Percentiles rank a stretch among this genome's conserved stretches.
Conservation (phyloP, 2,888 invertebrate species). For the Cactoblastis cactorum region DNA sequence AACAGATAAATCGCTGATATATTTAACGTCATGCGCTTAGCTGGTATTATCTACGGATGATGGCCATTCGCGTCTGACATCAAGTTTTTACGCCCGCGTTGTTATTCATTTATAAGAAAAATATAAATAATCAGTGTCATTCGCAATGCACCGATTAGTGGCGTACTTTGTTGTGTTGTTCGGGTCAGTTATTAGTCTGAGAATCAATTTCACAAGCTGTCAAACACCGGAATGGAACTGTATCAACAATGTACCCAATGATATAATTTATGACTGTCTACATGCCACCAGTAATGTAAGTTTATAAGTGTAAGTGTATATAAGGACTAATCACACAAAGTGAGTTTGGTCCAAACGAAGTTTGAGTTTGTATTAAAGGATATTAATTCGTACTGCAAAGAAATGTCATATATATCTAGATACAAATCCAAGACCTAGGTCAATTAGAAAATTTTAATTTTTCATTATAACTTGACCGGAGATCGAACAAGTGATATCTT, state of each 20-base stretch:
- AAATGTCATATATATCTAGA: too few relatives aligned
- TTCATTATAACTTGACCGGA: too few relatives aligned
- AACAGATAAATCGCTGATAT: conserved; percentile 40
- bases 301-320: too few relatives aligned
- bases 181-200: conserved; percentile 38
- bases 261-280: conserved; percentile 59
- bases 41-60: conserved; percentile 53
- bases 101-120: conserved; percentile 21
- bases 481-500: too few relatives aligned
- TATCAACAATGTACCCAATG: conserved; percentile 48
- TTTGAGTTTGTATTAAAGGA: too few relatives aligned
- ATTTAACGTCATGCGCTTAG: conserved; percentile 37
- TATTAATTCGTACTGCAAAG: too few relatives aligned
- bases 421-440: too few relatives aligned
- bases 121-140: conserved; percentile 27
- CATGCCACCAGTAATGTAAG: conserved; percentile 52
- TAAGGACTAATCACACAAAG: too few relatives aligned
- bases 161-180: conserved; percentile 27
- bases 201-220: conserved; percentile 66
- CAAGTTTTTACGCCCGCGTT: conserved; percentile 41
- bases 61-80: conserved; percentile 41
- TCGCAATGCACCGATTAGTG: conserved; percentile 34
- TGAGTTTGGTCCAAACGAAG: too few relatives aligned
- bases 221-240: conserved; percentile 67
- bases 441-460: too few relatives aligned